Evolutionary conservation across 2,113 vertebrate species (phyloP).

Genomic region (Chrysochloris asiatica): DNA sequence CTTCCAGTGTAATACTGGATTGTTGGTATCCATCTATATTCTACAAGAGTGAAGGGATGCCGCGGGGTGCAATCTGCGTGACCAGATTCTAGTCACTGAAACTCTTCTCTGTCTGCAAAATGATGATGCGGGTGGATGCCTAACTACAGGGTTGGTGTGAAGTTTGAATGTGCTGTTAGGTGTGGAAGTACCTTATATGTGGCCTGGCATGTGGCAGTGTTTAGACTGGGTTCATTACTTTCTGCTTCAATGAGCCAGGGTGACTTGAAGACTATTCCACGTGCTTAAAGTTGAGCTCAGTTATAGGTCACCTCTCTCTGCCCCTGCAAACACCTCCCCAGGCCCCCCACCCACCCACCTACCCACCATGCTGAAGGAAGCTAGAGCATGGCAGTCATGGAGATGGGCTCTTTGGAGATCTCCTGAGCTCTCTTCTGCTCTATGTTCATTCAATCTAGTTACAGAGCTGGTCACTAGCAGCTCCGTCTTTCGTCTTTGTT

Average conservation of each 20-base stretch:
- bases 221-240: not conserved
- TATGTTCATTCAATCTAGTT: rapidly evolving
- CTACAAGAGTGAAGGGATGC: not conserved
- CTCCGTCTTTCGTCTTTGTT: not conserved
- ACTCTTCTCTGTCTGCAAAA: not conserved
- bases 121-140: not conserved
- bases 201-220: not conserved
- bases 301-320: not conserved
- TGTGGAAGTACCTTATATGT: rapidly evolving
- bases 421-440: not conserved
- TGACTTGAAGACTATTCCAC: too few relatives aligned
- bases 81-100: not conserved
- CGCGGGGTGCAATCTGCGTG: not conserved
- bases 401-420: not conserved
- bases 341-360: not conserved
- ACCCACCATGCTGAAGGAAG: not conserved
- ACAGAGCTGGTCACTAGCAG: not conserved
- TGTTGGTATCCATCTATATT: not conserved
- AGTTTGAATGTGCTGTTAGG: not conserved
- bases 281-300: not conserved
- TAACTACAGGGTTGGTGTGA: too few relatives aligned
- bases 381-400: not conserved
- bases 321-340: not conserved
- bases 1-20: not conserved
- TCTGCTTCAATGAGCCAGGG: not conserved